Base-by-base conservation (phyloP, 2,797 vertebrate species). In the Microcaecilia unicolor region DNA sequence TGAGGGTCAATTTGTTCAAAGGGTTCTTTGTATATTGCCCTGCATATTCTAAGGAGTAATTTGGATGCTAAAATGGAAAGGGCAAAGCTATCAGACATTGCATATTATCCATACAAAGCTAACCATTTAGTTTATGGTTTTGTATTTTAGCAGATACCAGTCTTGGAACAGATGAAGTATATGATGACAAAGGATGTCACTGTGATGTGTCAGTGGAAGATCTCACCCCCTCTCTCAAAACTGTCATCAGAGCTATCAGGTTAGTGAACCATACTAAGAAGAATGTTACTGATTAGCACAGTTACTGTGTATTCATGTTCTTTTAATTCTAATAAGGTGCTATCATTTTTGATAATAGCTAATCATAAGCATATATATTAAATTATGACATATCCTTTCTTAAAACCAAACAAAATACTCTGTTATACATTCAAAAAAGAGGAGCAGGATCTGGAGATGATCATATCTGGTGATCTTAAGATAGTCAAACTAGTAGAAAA, bases 201-300 rank as follows among this genome's bases (percentile, higher is more conserved):
- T 97, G 93, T 31, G 93, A 97, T 28, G 86, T 98, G 53, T 93
- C 89, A 0, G 89, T 93, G 37, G 92, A 97, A 75, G 95, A 98
- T 71, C 79, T 98, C 55, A 87, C 93, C 26, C 89, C 95, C 24
- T 83, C 92, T 5, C 84, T 97, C 56, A 97, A 93, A 79, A 86
- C 78, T 17, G 93, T 97, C 63, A 94, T 97, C 48, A 81, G 95
- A 72, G 91, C 95, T 6, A 85, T 97, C 80, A 95, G 95, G 95
- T 96, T 50, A 76, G 87, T 65, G 31, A 28, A 49, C 59, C 28
- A 15, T 19, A 34, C 4, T 18, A 5, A 29, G 14, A 28, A 34
- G 46, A 48, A 38, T 28, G 40, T 22, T 15, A 14, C 28, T 24
- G 17, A 13, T 20, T 22, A 8, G 28, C 39, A 31, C 37, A 54